These are phyloP conservation scores for Platycheirus albimanus DNA, from an alignment of 2,888 invertebrate species.

Conservation along the genomic window DNA sequence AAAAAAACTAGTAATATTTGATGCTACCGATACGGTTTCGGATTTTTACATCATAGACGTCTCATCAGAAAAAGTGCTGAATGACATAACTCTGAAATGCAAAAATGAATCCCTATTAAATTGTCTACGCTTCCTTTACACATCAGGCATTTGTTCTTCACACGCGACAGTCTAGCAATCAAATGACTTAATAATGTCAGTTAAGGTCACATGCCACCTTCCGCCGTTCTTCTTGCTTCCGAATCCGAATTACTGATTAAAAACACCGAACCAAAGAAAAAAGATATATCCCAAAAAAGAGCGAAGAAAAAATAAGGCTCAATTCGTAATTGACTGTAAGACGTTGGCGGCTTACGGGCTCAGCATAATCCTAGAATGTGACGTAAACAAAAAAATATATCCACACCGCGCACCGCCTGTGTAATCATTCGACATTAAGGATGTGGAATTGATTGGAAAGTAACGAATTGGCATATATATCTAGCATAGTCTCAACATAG, in stretches of 20 bases:
- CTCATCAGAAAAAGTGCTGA: too few relatives aligned
- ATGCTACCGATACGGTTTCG: too few relatives aligned
- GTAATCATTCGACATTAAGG: slow-evolving; percentile 67
- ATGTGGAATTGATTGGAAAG: slow-evolving; percentile 70
- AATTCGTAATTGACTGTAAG: slow-evolving; percentile 69
- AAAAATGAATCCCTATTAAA: too few relatives aligned
- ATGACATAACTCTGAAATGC: too few relatives aligned
- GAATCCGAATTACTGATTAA: slow-evolving; percentile 6
- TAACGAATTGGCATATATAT: slow-evolving; percentile 52
- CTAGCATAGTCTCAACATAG: slow-evolving; percentile 9
- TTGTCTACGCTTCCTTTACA: too few relatives aligned
- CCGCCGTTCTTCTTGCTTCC: background rate
- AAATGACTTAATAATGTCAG: background rate
- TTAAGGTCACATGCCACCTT: background rate
- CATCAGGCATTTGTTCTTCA: too few relatives aligned
- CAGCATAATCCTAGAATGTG: slow-evolving; percentile 49
- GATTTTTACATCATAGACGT: too few relatives aligned
- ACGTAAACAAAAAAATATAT: slow-evolving; percentile 49
- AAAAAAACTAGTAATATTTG: too few relatives aligned
- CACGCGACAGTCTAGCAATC: background rate
- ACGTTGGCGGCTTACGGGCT: slow-evolving; percentile 65
- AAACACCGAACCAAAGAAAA: slow-evolving; percentile 6
- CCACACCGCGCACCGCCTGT: slow-evolving; percentile 48
- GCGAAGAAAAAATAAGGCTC: slow-evolving; percentile 24
- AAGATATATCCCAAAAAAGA: slow-evolving; percentile 28